A percentile compares a stretch with the other conserved stretches of the same genome.
Evolutionary conservation across 2,797 vertebrate species (phyloP).

Genomic region (Odontamblyopus lacepedii): DNA sequence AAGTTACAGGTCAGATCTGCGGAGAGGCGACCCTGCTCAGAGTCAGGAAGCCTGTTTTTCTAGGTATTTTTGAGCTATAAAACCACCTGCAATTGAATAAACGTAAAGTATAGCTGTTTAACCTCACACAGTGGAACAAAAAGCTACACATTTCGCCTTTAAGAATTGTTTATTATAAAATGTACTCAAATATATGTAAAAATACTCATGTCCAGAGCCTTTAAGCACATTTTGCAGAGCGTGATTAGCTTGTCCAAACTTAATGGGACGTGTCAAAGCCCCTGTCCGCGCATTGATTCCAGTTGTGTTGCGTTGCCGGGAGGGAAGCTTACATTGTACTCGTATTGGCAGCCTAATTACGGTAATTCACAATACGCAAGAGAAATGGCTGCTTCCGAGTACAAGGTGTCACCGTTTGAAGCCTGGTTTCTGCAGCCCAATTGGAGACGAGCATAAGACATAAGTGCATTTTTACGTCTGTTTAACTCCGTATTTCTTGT

Average conservation of each 20-base stretch:
- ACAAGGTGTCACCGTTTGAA: not conserved
- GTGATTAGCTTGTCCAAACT: slow-evolving; percentile 50
- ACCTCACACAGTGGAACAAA: too few species aligned
- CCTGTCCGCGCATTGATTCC: slow-evolving; percentile 51
- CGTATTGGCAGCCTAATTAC: slow-evolving; percentile 22
- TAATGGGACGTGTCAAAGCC: slow-evolving; percentile 61
- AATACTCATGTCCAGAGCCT: too few species aligned
- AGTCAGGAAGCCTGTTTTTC: too few species aligned
- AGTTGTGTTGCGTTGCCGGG: slow-evolving; percentile 14
- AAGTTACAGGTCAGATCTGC: too few species aligned
- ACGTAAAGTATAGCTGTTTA: too few species aligned
- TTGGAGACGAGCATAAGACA: slow-evolving; percentile 18
- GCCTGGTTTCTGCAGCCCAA: not conserved
- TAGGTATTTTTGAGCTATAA: too few species aligned
- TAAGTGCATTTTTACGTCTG: slow-evolving; percentile 20
- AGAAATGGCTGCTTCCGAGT: slow-evolving; percentile 5
- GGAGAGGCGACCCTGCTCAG: too few species aligned
- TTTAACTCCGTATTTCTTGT: not conserved
- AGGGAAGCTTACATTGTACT: slow-evolving; percentile 26
- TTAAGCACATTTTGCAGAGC: too few species aligned
- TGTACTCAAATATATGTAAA: too few species aligned
- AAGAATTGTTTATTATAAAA: too few species aligned
- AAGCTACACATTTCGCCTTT: too few species aligned
- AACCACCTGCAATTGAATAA: too few species aligned
- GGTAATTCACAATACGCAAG: slow-evolving; percentile 13